Conservation (phyloP, 2,797 vertebrate species). For the Ceryle rudis region DNA sequence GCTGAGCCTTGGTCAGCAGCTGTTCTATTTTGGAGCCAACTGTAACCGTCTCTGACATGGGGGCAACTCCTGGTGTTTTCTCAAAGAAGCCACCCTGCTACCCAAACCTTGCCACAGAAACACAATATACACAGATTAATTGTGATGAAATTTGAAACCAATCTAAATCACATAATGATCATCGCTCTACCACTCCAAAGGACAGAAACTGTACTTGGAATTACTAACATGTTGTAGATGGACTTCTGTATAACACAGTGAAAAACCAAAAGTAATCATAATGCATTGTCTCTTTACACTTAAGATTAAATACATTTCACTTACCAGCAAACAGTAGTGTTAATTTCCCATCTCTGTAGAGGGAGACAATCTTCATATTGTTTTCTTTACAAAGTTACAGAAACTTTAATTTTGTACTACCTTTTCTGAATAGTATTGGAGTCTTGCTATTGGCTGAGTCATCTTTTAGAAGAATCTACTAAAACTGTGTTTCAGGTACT, state of each 20-base stretch:
- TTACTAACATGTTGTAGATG: accelerated
- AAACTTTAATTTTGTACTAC: not conserved
- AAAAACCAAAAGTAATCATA: not conserved
- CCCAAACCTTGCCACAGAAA: not conserved
- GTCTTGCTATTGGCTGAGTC: not conserved
- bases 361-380: not conserved
- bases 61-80: not conserved
- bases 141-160: not conserved
- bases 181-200: not conserved
- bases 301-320: accelerated
- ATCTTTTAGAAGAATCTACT: not conserved
- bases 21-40: not conserved
- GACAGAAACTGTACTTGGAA: not conserved
- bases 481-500: not conserved
- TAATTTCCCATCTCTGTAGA: not conserved
- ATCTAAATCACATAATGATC: not conserved
- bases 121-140: not conserved
- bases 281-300: not conserved
- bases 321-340: not conserved
- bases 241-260: not conserved
- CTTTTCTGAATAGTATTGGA: not conserved
- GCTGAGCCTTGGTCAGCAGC: not conserved
- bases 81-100: not conserved
- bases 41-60: not conserved
- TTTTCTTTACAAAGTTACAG: not conserved